phyloP scores from a whole-genome alignment of 2,797 vertebrate genomes.

The Danionella dracula region DNA sequence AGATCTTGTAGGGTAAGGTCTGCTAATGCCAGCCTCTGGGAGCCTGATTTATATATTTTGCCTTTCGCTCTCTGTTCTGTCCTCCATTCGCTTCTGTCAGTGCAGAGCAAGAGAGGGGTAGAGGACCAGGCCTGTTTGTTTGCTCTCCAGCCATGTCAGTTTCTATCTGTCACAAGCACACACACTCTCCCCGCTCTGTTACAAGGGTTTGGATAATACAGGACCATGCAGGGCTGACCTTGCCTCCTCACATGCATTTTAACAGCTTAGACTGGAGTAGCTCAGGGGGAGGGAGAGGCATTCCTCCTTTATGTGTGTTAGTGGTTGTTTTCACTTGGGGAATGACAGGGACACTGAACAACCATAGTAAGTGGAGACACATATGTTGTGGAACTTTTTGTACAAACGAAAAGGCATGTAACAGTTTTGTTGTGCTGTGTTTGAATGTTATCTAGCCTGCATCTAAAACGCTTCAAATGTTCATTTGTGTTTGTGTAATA shows the following conservation, averaged over 20 bases:
- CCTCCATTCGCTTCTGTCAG: constrained; percentile 44
- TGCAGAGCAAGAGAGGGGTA: constrained; percentile 25
- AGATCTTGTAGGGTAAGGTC: constrained; percentile 30
- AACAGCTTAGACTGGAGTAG: constrained; percentile 2
- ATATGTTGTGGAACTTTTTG: constrained; percentile 6
- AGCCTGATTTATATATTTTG: neutral
- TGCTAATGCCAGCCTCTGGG: constrained; percentile 32
- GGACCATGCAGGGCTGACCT: constrained; percentile 32
- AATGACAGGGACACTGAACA: constrained; percentile 15
- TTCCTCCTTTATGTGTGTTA: constrained; percentile 6
- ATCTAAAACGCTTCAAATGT: too few species aligned
- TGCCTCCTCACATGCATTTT: constrained; percentile 25
- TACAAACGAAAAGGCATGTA: too few species aligned
- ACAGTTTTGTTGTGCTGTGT: too few species aligned
- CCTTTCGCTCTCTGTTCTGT: constrained; percentile 41
- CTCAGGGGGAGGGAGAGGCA: constrained; percentile 60
- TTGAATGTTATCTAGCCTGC: too few species aligned
- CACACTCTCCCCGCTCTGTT: constrained; percentile 26
- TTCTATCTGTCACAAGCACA: constrained; percentile 39
- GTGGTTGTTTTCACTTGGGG: neutral
- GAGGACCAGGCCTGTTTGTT: constrained; percentile 26
- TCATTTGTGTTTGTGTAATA: too few species aligned
- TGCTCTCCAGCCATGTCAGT: constrained; percentile 53
- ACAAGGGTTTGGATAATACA: constrained; percentile 23
- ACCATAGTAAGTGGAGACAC: constrained; percentile 3